phyloP scores from a whole-genome alignment of 2,888 invertebrate species.

The Cancer borealis region DNA sequence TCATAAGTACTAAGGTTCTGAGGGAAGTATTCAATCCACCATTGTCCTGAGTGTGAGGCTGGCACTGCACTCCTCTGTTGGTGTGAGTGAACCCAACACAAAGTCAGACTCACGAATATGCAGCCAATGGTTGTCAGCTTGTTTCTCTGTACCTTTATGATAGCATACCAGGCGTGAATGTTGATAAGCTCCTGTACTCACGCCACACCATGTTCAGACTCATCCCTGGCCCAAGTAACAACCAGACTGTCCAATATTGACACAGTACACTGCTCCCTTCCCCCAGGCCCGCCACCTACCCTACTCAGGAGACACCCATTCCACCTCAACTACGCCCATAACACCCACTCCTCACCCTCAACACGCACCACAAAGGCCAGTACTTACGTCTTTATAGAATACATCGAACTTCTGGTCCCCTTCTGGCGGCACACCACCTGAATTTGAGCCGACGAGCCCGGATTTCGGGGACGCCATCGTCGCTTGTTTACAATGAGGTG shows the following conservation, averaged over 20 bases:
- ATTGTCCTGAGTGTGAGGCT: too few species aligned
- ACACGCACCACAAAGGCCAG: neutral
- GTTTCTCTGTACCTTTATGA: neutral
- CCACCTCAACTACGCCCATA: neutral
- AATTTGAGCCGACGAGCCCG: constrained; percentile 56
- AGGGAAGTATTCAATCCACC: too few species aligned
- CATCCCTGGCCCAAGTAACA: neutral
- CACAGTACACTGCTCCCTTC: neutral
- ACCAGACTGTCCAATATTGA: neutral
- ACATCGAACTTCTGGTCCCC: constrained; percentile 59
- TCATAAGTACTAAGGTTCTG: too few species aligned
- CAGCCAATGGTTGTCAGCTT: neutral
- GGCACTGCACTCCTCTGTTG: too few species aligned
- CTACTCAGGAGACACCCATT: neutral
- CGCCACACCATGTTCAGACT: neutral
- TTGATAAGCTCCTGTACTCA: neutral
- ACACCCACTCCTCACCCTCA: neutral
- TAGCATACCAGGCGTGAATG: neutral
- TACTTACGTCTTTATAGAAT: constrained; percentile 66
- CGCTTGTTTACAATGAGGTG: constrained; percentile 59
- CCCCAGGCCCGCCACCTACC: neutral
- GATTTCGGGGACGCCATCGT: constrained; percentile 62
- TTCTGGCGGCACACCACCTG: constrained; percentile 49
- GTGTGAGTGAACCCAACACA: too few species aligned
- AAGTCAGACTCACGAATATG: too few species aligned